phyloP scores from a whole-genome alignment of 2,888 invertebrate genomes.

The Sphaerolaimus hirsutus region DNA sequence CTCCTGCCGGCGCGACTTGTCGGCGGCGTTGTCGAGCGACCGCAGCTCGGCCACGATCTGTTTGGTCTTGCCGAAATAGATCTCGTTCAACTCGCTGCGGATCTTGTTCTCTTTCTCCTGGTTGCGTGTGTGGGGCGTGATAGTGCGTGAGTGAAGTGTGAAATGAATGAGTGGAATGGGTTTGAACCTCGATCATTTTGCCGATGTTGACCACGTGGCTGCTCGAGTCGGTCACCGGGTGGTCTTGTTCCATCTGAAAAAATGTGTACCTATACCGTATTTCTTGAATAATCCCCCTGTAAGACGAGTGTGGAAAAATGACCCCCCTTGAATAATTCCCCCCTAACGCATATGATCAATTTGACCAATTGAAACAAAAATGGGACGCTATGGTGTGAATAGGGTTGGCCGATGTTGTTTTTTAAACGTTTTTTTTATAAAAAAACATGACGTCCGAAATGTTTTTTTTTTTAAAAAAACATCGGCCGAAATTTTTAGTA shows the following conservation, averaged over 20 bases:
- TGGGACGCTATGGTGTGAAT: no score
- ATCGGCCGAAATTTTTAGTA: no score
- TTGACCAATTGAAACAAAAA: no score
- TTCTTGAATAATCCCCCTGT: no score
- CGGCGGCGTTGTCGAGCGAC: conserved; percentile 53
- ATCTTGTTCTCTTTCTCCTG: conserved; percentile 97
- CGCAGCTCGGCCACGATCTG: conserved; percentile 85
- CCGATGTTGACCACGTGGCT: conserved; percentile 97
- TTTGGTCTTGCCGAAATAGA: conserved; percentile 95
- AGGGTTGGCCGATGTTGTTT: no score
- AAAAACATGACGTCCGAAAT: no score
- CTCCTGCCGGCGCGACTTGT: conserved; percentile 56
- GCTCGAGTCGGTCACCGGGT: conserved; percentile 63
- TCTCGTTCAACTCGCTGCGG: conserved; percentile 83
- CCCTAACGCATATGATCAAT: no score
- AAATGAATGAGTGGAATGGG: neutral
- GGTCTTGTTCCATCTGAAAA: conserved; percentile 60
- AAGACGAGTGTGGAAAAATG: no score
- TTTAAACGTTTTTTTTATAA: no score
- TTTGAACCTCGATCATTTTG: conserved; percentile 61
- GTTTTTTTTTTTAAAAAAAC: no score
- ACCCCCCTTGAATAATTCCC: no score
- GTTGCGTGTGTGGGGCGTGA: neutral
- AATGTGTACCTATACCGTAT: conserved; percentile 1
- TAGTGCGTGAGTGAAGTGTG: neutral